Evolutionary conservation across 2,888 invertebrate species (phyloP).

Genomic region (Cremastinae sp.): DNA sequence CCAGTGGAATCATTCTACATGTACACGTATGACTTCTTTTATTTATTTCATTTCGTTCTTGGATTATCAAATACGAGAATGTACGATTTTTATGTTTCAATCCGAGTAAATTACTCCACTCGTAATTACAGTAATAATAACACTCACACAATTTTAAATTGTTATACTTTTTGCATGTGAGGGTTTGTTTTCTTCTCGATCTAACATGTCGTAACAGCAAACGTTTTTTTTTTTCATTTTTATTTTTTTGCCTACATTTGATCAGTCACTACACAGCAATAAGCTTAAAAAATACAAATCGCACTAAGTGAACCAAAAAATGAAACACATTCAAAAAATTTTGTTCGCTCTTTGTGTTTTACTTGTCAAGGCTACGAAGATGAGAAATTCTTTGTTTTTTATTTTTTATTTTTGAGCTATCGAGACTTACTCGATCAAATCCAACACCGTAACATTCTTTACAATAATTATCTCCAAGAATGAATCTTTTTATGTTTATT

Average conservation of each 20-base stretch:
- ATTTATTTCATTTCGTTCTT: constrained; percentile 15
- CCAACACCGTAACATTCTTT: constrained; percentile 27
- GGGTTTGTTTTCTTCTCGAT: constrained; percentile 12
- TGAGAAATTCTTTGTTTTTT: constrained; percentile 41
- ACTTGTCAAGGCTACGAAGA: constrained; percentile 26
- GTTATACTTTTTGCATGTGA: constrained; percentile 20
- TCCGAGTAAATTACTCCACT: constrained; percentile 39
- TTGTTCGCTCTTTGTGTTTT: constrained; percentile 6
- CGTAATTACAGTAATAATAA: constrained; percentile 49
- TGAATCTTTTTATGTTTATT: neutral
- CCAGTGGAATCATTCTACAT: neutral
- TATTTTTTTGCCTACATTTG: constrained; percentile 34
- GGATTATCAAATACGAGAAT: constrained; percentile 25
- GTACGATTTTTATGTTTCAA: constrained; percentile 49
- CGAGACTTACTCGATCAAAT: constrained; percentile 58
- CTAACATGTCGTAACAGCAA: constrained; percentile 40
- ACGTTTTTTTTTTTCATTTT: constrained; percentile 25
- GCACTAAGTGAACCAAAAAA: constrained; percentile 36
- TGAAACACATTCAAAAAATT: neutral
- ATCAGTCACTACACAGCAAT: constrained; percentile 55
- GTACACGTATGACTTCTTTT: neutral
- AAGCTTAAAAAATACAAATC: constrained; percentile 48
- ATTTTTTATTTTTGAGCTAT: constrained; percentile 51
- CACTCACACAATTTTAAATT: constrained; percentile 43
- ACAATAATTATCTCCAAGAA: constrained; percentile 12